Conservation (phyloP, 2,797 vertebrate species). For the Takifugu ocellatus region DNA sequence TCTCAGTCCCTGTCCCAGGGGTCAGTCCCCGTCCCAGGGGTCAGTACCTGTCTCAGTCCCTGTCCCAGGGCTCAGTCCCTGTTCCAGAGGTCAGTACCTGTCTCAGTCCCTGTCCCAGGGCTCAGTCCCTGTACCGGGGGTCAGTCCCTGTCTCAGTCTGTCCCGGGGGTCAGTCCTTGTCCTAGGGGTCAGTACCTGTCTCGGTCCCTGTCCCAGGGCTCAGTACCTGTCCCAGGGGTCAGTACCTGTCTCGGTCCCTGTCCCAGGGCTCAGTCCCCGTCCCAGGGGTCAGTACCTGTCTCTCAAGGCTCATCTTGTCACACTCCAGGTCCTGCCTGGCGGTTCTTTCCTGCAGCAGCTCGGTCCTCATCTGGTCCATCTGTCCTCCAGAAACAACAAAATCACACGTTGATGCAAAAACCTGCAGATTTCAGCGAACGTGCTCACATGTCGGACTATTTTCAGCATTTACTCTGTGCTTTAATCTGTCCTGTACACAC, state of each 20-base stretch:
- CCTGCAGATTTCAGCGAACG: not conserved
- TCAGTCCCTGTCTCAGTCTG: slow-evolving; percentile 76
- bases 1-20: not conserved
- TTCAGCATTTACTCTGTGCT: too few relatives aligned
- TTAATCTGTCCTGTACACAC: not conserved
- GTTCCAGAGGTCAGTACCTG: too few relatives aligned
- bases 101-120: not conserved
- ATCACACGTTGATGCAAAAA: not conserved
- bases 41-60: not conserved
- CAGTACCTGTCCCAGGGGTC: slow-evolving; percentile 70
- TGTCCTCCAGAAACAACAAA: slow-evolving; percentile 51
- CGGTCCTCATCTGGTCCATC: slow-evolving; percentile 90
- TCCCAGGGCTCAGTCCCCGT: not conserved
- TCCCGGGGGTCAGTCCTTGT: slow-evolving; percentile 77
- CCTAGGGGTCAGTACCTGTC: slow-evolving; percentile 91
- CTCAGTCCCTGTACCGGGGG: slow-evolving; percentile 79
- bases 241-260: slow-evolving; percentile 62
- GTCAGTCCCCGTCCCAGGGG: not conserved
- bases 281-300: slow-evolving; percentile 79
- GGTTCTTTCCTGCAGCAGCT: slow-evolving; percentile 88
- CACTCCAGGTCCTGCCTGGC: slow-evolving; percentile 91
- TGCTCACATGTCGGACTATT: not conserved
- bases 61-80: too few relatives aligned
- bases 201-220: slow-evolving; percentile 78
- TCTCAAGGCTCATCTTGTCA: slow-evolving; percentile 93